Conservation (phyloP, 64 coral and sea anemone species). For the Orbicella faveolata region DNA sequence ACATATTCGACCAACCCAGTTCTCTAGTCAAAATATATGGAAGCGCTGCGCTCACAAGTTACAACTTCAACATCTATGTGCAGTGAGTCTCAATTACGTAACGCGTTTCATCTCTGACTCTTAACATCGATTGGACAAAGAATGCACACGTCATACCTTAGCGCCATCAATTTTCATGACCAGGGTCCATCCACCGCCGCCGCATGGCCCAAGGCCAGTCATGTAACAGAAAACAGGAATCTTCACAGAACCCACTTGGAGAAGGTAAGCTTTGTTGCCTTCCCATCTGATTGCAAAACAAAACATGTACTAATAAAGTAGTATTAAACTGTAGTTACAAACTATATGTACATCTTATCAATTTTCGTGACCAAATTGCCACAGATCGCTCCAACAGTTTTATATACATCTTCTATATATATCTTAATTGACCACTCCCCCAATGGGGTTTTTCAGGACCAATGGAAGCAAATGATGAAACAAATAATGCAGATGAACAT, state of each 20-base stretch:
- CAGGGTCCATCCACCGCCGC: neutral
- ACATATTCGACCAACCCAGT: no score
- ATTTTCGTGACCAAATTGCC: no score
- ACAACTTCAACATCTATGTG: neutral
- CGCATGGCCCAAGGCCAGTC: neutral
- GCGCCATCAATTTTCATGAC: neutral
- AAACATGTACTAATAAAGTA: no score
- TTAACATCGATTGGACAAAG: neutral
- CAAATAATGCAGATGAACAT: no score
- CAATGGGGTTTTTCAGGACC: no score
- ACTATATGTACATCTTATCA: no score
- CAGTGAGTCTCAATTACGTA: neutral
- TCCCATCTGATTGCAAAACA: neutral
- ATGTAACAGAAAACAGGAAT: neutral
- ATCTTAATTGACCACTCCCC: no score
- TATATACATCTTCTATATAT: no score
- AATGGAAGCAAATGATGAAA: no score
- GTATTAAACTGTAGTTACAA: no score
- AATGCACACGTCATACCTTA: neutral
- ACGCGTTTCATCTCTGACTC: neutral
- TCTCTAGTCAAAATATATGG: no score
- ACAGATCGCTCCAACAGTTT: no score
- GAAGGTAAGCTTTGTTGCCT: neutral
- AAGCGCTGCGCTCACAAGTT: neutral
- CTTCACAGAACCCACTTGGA: neutral